Percentiles rank a stretch among this genome's conserved stretches.
These are phyloP conservation scores for Morone saxatilis DNA, from an alignment of 2,113 vertebrate species.

Conservation along the genomic window DNA sequence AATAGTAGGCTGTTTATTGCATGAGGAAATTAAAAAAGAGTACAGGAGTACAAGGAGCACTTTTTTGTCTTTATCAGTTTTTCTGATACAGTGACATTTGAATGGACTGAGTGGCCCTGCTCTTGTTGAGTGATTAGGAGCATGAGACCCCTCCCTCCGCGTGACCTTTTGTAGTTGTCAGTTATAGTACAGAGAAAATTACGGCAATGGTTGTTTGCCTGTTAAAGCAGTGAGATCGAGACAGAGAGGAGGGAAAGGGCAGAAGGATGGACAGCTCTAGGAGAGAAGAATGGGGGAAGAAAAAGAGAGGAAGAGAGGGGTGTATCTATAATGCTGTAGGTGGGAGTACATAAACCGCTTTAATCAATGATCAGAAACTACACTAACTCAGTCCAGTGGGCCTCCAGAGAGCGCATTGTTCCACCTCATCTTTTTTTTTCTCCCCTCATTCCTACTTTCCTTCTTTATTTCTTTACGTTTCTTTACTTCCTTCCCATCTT, in stretches of 20 bases:
- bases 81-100: conserved; percentile 58
- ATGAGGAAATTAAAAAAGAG: background rate
- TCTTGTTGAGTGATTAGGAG: conserved; percentile 60
- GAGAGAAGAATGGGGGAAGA: background rate
- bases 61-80: conserved; percentile 39
- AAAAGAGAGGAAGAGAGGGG: conserved; percentile 21
- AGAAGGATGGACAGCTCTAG: conserved; percentile 38
- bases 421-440: background rate
- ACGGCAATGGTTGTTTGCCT: conserved; percentile 52
- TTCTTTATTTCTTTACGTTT: conserved; percentile 1
- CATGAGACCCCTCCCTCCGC: conserved; percentile 29
- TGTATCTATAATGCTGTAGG: conserved; percentile 56
- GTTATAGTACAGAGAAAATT: conserved; percentile 65
- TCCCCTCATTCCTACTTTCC: conserved; percentile 1
- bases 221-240: conserved; percentile 46
- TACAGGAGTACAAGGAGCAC: background rate
- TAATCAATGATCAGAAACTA: conserved; percentile 82
- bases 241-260: conserved; percentile 54
- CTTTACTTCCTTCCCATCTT: conserved; percentile 14
- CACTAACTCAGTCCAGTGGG: conserved; percentile 64
- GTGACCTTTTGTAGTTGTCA: conserved; percentile 71
- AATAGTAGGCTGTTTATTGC: background rate
- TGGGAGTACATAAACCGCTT: conserved; percentile 76
- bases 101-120: conserved; percentile 38
- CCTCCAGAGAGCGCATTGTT: conserved; percentile 51